Evolutionary conservation across 2,888 invertebrate genomes (phyloP), one percentile per base, ranked within the genome.

Genomic region (Spilarctia lutea): DNA sequence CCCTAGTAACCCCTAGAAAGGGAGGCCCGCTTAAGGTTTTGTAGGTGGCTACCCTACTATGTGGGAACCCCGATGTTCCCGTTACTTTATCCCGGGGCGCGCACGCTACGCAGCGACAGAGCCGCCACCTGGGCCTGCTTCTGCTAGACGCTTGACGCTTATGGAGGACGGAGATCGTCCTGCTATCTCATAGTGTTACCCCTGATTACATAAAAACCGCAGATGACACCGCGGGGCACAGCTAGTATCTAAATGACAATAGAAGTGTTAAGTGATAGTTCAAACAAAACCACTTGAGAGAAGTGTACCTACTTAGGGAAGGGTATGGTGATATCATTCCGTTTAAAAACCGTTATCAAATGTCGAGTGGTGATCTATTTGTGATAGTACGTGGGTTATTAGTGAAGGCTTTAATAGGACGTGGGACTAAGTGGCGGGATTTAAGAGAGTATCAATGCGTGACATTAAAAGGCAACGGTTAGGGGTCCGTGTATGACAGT

Each of bases 401-500:
- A 78, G 74, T 77, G 75, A 70, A 75, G 75, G 75, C 81, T 83
- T 87, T 90, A 89, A 90, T 90, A 89, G 85, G 85, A 86, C 77
- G 82, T 80, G 83, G 82, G 82, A 83, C 74, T 79, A 79, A 90
- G 89, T 89, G 87, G 85, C 84, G 56, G 81, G 86, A 83, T 89
- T 87, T 84, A 83, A 76, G 83, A 84, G 83, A 76, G 84, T 86
- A 90, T 86, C 88, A 80, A 84, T 79, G 90, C 89, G 87, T 88
- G 79, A 90, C 91, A 90, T 89, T 90, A 77, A 81, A 80, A 83
- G 75, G 70, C 42, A 68, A 81, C 78, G 75, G 75, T 81, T 84
- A 83, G 78, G 82, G 81, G 74, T 80, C 76, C 52, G 65, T 52
- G 63, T 74, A 27, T 35, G 39, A 27, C 4, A 56, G 13, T 33